These are phyloP conservation scores for Colletes gigas DNA, from an alignment of 1,140 invertebrate species.

Conservation along the genomic window DNA sequence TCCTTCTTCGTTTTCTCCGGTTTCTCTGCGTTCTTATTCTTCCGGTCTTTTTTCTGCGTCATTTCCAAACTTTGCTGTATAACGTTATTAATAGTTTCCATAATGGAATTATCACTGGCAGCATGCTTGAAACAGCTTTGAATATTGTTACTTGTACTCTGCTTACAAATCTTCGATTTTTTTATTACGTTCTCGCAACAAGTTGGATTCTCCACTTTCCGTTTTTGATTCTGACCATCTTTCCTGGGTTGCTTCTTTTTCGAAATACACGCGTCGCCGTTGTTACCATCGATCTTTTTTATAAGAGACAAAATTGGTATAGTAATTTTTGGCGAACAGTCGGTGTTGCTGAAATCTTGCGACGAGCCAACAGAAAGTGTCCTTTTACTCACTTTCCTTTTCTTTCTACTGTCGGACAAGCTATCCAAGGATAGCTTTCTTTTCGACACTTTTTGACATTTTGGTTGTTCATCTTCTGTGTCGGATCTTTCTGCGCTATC, in stretches of 20 bases:
- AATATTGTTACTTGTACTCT: slow-evolving; percentile 40
- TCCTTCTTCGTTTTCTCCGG: slow-evolving; percentile 59
- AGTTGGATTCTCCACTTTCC: slow-evolving; percentile 58
- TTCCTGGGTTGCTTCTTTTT: slow-evolving; percentile 71
- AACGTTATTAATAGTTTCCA: slow-evolving; percentile 77
- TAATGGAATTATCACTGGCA: slow-evolving; percentile 77
- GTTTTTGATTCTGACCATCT: slow-evolving; percentile 60
- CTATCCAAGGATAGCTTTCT: slow-evolving; percentile 76
- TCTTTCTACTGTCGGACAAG: slow-evolving; percentile 71
- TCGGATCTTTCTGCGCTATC: slow-evolving; percentile 38
- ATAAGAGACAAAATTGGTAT: slow-evolving; percentile 42
- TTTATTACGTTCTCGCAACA: slow-evolving; percentile 56
- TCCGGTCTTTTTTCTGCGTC: slow-evolving; percentile 75
- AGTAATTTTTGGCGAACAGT: slow-evolving; percentile 28
- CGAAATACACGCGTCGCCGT: slow-evolving; percentile 26
- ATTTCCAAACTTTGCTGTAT: slow-evolving; percentile 76
- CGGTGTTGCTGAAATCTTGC: slow-evolving; percentile 52
- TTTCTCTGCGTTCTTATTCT: slow-evolving; percentile 54
- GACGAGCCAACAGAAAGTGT: slow-evolving; percentile 73
- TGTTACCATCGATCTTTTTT: slow-evolving; percentile 44
- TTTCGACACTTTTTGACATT: slow-evolving; percentile 81
- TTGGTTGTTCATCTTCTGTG: slow-evolving; percentile 76
- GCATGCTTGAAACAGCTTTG: slow-evolving; percentile 64
- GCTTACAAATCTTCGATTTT: slow-evolving; percentile 68
- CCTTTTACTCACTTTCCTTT: slow-evolving; percentile 73